A percentile compares a stretch with the other conserved stretches of the same genome.
These are phyloP conservation scores for Pituophis catenifer DNA, from an alignment of 2,113 vertebrate genomes.

Conservation along the genomic window DNA sequence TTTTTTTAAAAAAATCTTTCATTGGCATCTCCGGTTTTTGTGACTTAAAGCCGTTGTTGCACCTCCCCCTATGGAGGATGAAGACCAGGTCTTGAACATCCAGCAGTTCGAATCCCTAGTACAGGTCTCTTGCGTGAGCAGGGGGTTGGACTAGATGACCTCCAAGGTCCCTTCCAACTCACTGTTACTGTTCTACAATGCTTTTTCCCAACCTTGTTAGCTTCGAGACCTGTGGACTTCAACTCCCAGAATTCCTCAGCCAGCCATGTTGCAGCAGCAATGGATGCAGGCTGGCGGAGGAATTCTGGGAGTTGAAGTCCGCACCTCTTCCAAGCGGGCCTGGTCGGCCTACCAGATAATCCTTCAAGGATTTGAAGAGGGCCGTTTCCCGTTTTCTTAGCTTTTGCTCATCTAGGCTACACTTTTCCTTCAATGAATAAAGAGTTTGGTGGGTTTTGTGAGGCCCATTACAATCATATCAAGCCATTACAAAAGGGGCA, in stretches of 20 bases:
- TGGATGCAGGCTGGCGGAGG: neutral
- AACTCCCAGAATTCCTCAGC: neutral
- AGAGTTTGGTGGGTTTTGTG: neutral
- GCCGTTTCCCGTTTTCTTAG: neutral
- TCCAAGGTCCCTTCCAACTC: too few species aligned
- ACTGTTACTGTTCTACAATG: neutral
- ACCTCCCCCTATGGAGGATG: neutral
- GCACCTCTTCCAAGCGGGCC: neutral
- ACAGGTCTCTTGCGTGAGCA: too few species aligned
- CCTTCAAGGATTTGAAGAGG: neutral
- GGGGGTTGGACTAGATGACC: too few species aligned
- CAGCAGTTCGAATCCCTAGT: too few species aligned
- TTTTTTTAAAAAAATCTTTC: neutral
- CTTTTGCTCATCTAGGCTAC: neutral
- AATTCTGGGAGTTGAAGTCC: neutral
- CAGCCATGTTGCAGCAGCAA: neutral
- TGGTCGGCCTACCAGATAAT: neutral
- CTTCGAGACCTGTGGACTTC: neutral
- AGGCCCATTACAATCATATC: neutral
- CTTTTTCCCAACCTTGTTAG: neutral
- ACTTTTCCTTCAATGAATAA: neutral
- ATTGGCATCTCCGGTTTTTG: neutral
- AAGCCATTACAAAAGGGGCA: neutral
- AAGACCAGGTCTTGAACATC: neutral
- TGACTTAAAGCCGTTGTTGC: neutral